Conservation (phyloP, 2,113 vertebrate genomes). For the Lethenteron reissneri region DNA sequence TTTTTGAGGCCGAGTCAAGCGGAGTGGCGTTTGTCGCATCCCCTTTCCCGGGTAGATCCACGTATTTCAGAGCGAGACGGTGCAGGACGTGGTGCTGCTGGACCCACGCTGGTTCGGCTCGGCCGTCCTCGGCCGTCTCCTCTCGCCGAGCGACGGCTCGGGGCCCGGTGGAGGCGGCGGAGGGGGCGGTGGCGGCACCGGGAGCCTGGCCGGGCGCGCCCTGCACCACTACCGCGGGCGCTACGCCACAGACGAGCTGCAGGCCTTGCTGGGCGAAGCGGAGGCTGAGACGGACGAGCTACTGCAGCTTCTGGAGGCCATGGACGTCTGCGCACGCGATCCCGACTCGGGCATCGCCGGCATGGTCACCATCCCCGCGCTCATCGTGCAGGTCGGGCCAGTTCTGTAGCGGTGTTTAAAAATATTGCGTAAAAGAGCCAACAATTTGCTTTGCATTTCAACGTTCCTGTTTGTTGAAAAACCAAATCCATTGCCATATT, state of each 20-base stretch:
- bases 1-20: conserved; percentile 6
- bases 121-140: conserved; percentile 51
- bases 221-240: conserved; percentile 92
- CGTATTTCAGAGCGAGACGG: conserved; percentile 93
- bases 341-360: conserved; percentile 21
- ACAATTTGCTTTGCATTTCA: too few relatives aligned
- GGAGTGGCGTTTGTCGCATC: neutral
- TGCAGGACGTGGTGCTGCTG: conserved; percentile 84
- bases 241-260: conserved; percentile 74
- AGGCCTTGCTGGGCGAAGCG: conserved; percentile 58
- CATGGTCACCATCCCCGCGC: conserved; percentile 85
- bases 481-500: too few relatives aligned
- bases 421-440: too few relatives aligned
- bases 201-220: conserved; percentile 25
- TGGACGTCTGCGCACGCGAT: conserved; percentile 85
- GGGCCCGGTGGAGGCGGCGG: too few relatives aligned
- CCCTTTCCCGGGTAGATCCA: conserved; percentile 42
- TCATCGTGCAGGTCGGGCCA: conserved; percentile 35
- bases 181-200: too few relatives aligned
- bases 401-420: too few relatives aligned
- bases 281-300: conserved; percentile 56
- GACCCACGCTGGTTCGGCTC: conserved; percentile 89
- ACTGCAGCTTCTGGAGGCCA: conserved; percentile 79
- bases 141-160: conserved; percentile 56
- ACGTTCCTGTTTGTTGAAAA: too few relatives aligned